Percentiles rank a stretch among this genome's conserved stretches.
These are phyloP conservation scores for Stomorhina lunata DNA, from an alignment of 2,888 invertebrate species.

Conservation along the genomic window DNA sequence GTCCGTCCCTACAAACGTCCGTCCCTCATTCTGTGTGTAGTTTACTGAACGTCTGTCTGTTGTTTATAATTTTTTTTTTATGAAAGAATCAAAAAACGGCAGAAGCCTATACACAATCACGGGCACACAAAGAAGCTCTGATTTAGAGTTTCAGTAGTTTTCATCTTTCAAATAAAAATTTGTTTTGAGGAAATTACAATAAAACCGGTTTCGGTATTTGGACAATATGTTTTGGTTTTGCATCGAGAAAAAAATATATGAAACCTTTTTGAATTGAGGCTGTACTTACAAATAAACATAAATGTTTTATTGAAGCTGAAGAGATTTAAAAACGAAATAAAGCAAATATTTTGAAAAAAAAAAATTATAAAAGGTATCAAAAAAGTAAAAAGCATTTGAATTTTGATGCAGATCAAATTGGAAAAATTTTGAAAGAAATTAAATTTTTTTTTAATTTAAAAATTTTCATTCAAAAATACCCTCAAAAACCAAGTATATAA, in stretches of 20 bases:
- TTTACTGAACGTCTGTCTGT: background rate
- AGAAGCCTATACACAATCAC: conserved; percentile 1
- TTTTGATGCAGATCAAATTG: too few relatives aligned
- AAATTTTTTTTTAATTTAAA: too few relatives aligned
- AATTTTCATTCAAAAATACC: too few relatives aligned
- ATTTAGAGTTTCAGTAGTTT: conserved; percentile 32
- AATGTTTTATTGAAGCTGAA: background rate
- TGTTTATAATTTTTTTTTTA: conserved; percentile 34
- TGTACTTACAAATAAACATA: conserved; percentile 44
- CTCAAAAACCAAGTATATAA: too few relatives aligned
- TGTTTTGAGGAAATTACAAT: conserved; percentile 47
- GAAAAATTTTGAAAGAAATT: too few relatives aligned
- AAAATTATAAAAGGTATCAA: too few relatives aligned
- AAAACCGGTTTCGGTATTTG: conserved; percentile 52
- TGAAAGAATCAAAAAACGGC: conserved; percentile 21
- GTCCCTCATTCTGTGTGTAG: too few relatives aligned
- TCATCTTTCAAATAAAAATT: background rate
- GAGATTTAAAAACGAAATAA: too few relatives aligned
- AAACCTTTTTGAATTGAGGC: conserved; percentile 36
- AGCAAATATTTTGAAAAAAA: too few relatives aligned
- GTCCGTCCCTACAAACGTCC: too few relatives aligned
- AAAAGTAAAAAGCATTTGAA: too few relatives aligned
- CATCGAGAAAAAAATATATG: too few relatives aligned
- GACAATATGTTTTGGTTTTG: conserved; percentile 29
- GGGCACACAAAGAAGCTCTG: background rate